These are phyloP conservation scores for Passerina amoena DNA, from an alignment of 2,113 vertebrate species.

Conservation along the genomic window DNA sequence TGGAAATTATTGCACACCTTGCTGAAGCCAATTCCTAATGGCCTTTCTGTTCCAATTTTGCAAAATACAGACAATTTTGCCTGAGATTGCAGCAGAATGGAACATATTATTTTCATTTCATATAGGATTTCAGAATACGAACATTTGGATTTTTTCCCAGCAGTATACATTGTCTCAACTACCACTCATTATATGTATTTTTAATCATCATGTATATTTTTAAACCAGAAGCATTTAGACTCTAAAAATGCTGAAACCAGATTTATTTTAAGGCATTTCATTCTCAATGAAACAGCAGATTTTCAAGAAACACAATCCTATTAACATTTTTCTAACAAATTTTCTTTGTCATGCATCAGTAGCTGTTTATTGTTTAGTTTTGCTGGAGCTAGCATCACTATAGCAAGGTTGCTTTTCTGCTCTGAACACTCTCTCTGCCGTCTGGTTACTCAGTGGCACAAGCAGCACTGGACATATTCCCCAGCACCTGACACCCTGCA, in stretches of 20 bases:
- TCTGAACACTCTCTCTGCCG: neutral
- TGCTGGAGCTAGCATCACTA: neutral
- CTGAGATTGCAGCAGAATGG: neutral
- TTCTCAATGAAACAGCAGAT: neutral
- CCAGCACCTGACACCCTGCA: neutral
- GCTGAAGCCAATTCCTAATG: neutral
- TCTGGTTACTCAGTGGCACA: neutral
- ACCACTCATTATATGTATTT: neutral
- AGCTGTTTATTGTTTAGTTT: neutral
- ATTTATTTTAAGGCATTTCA: neutral
- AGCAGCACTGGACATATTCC: neutral
- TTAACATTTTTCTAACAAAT: neutral
- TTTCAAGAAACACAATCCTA: neutral
- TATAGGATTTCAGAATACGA: neutral
- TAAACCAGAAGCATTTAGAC: neutral
- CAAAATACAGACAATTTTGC: neutral
- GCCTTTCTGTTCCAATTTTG: neutral
- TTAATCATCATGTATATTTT: neutral
- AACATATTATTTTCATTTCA: neutral
- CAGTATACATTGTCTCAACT: neutral
- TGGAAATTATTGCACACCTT: slow-evolving; percentile 40
- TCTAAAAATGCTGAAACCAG: neutral
- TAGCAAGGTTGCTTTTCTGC: neutral
- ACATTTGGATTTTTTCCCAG: slow-evolving; percentile 3
- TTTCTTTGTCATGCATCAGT: neutral